Conservation (phyloP, 2,797 vertebrate genomes). For the Scyliorhinus canicula region DNA sequence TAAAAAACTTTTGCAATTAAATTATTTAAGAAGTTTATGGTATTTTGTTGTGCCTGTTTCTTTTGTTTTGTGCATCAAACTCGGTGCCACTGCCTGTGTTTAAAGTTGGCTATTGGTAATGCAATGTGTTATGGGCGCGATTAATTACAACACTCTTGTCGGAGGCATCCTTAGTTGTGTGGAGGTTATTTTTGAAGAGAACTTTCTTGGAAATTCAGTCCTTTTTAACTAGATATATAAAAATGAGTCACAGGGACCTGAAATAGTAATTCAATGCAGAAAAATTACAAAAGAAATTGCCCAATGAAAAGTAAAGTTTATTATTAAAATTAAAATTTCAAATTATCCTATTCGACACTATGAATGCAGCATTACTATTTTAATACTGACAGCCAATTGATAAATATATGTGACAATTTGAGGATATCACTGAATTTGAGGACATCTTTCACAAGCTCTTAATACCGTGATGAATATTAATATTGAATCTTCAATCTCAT, state of each 20-base stretch:
- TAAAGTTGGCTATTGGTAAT: neutral
- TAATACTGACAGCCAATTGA: neutral
- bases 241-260: neutral
- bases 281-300: neutral
- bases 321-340: neutral
- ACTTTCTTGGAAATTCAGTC: neutral
- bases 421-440: neutral
- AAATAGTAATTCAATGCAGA: neutral
- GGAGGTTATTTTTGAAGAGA: neutral
- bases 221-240: neutral
- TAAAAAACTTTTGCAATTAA: constrained; percentile 81
- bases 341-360: neutral
- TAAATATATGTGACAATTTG: neutral
- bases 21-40: constrained; percentile 80
- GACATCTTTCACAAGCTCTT: neutral
- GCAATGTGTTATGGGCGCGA: constrained; percentile 47
- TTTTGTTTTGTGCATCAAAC: constrained; percentile 39
- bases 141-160: constrained; percentile 54
- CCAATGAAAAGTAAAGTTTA: neutral
- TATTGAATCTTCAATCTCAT: neutral
- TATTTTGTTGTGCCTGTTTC: constrained; percentile 48
- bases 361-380: neutral
- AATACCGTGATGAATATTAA: neutral
- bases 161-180: constrained; percentile 42
- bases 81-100: neutral